Evolutionary conservation across 37 sponge, comb jelly and placozoan species (phyloP), one percentile per base, ranked within the genome.

Genomic region (Halisarca cf. caerulea): DNA sequence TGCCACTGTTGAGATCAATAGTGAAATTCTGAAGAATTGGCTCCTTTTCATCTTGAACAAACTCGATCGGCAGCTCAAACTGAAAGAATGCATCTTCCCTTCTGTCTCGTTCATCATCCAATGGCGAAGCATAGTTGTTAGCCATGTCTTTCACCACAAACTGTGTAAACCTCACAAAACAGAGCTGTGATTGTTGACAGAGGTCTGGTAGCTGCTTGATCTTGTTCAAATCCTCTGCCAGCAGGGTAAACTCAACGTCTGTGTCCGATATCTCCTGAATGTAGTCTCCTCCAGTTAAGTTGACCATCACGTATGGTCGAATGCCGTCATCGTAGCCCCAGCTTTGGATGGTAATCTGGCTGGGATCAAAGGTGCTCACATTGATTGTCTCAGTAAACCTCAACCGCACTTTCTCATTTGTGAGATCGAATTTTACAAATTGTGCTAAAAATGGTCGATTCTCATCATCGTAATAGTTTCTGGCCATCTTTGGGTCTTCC

Each of bases 311-410:
- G 57, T 89, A 94, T 11, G 81, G 84, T 41, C 77, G 34, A 15
- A 58, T 68, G 23, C 34, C 40, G 55, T 93, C 88, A 80, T 93
- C 82, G 55, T 79, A 85, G 0, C 89, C 92, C 93, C 93, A 96
- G 53, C 88, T 61, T 45, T 90, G 90, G 0, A 96, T 28, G 9
- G 92, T 88, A 71, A 96, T 91, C 42, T 89, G 88, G 4, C 88
- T 80, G n/a, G 97, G 97, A 68, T 96, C 94, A 80, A 96, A 94
- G 24, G 94, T 82, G 24, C 85, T 87, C 21, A 96, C 79, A 45
- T 96, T 96, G n/a, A 91, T 55, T 0, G 94, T 94, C 36, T 96
- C 97, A 85, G 73, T 83, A 44, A 96, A 96, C 4, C 43, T 24
- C 4, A 96, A 47, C 15, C 59, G 71, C 17, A 94, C 70, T 3